These are phyloP conservation scores for Podabrus alpinus DNA, from an alignment of 2,888 invertebrate species.

Conservation along the genomic window DNA sequence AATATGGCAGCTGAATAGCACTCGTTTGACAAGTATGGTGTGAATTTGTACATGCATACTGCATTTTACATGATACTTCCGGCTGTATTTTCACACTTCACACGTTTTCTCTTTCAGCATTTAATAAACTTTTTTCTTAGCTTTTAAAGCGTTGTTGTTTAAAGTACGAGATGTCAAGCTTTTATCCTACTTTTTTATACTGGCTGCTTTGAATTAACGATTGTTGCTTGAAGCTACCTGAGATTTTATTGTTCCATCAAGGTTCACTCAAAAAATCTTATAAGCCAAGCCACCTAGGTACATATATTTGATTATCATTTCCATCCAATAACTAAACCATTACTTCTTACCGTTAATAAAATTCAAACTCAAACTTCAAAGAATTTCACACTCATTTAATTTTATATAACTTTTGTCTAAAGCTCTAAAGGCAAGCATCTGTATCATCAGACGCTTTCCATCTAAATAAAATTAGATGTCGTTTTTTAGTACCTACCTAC, in stretches of 20 bases:
- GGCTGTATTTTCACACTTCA: constrained; percentile 30
- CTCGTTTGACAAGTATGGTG: constrained; percentile 14
- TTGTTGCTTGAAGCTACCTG: constrained; percentile 11
- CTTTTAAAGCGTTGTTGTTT: constrained; percentile 17
- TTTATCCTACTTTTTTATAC: constrained; percentile 12
- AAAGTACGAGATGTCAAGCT: constrained; percentile 25
- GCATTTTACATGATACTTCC: constrained; percentile 31
- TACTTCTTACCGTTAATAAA: constrained; percentile 29
- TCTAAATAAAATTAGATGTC: constrained; percentile 31
- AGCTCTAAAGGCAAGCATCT: constrained; percentile 17
- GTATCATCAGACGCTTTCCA: constrained; percentile 39
- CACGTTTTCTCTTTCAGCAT: constrained; percentile 28
- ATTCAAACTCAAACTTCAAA: constrained; percentile 44
- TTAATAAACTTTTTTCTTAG: constrained; percentile 27
- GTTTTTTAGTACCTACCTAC: constrained; percentile 31
- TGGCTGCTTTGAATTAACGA: constrained; percentile 21
- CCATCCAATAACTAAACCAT: neutral
- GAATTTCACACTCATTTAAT: constrained; percentile 51
- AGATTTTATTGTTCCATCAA: neutral
- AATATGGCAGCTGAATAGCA: constrained; percentile 20
- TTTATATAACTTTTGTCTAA: constrained; percentile 44
- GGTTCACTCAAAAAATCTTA: neutral
- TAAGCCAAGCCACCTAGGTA: neutral
- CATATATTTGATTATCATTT: neutral
- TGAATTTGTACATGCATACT: constrained; percentile 18